Conservation (phyloP, 2,888 invertebrate genomes). For the Nomada fucata region DNA sequence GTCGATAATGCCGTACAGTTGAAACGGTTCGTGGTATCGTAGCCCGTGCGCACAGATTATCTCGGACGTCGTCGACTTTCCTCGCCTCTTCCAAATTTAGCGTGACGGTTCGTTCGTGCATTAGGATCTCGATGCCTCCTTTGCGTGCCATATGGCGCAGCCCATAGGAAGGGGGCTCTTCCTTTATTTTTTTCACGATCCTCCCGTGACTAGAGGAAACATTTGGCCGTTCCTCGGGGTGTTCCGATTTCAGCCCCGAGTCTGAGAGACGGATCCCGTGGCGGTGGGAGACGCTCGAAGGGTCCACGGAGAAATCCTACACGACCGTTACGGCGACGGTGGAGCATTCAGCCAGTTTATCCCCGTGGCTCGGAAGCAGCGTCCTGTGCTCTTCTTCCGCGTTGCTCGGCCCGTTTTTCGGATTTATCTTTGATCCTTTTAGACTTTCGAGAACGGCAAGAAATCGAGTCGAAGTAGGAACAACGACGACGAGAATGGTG, state of each 20-base stretch:
- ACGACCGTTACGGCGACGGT: slow-evolving; percentile 52
- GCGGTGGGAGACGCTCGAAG: slow-evolving; percentile 58
- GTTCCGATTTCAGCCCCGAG: slow-evolving; percentile 61
- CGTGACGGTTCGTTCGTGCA: not conserved
- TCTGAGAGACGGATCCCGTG: slow-evolving; percentile 60
- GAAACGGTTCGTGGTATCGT: too few species aligned
- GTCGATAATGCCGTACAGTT: too few species aligned
- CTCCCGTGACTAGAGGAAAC: not conserved
- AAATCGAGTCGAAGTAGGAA: not conserved
- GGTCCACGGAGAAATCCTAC: slow-evolving; percentile 61
- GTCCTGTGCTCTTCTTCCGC: slow-evolving; percentile 16
- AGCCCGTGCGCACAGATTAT: too few species aligned
- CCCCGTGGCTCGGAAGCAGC: slow-evolving; percentile 61
- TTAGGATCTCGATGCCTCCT: slow-evolving; percentile 22
- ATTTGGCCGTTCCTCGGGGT: slow-evolving; percentile 41
- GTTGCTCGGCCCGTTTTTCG: slow-evolving; percentile 6
- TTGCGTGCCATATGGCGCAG: slow-evolving; percentile 44
- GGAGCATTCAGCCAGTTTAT: slow-evolving; percentile 35
- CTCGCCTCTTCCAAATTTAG: not conserved
- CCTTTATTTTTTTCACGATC: too few species aligned
- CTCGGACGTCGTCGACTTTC: not conserved
- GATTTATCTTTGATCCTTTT: slow-evolving; percentile 37
- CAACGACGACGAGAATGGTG: not conserved
- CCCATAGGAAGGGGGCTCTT: not conserved
- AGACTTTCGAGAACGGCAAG: not conserved